A percentile compares a stretch with the other conserved stretches of the same genome.
phyloP scores from a whole-genome alignment of 2,888 invertebrate genomes.

The Euspilapteryx auroguttella region DNA sequence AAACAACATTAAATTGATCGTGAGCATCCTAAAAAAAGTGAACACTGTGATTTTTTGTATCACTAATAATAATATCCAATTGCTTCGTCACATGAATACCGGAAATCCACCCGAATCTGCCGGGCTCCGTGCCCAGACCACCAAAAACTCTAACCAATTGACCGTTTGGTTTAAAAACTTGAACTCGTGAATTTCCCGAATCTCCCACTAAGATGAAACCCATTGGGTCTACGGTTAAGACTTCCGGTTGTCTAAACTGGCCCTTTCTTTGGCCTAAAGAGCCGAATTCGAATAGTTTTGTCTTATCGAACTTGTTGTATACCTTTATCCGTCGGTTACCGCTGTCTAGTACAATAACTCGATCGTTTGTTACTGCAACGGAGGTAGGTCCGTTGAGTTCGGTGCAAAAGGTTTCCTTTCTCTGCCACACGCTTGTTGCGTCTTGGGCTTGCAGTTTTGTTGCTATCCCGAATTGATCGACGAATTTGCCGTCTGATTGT shows the following conservation, averaged over 20 bases:
- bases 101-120: slow-evolving; percentile 70
- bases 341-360: slow-evolving; percentile 66
- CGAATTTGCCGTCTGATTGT: slow-evolving; percentile 61
- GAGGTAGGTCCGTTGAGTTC: slow-evolving; percentile 73
- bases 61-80: slow-evolving; percentile 64
- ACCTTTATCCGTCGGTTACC: slow-evolving; percentile 71
- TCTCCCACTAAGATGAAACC: slow-evolving; percentile 80
- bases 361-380: slow-evolving; percentile 62
- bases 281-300: slow-evolving; percentile 65
- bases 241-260: slow-evolving; percentile 74
- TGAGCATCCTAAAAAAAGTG: slow-evolving; percentile 36
- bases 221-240: slow-evolving; percentile 69
- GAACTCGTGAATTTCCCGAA: slow-evolving; percentile 75
- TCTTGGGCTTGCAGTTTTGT: slow-evolving; percentile 21
- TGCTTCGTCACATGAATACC: slow-evolving; percentile 65
- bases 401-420: slow-evolving; percentile 31
- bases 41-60: slow-evolving; percentile 57
- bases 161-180: slow-evolving; percentile 74
- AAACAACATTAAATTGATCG: no score
- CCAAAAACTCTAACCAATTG: slow-evolving; percentile 69
- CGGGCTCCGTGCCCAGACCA: slow-evolving; percentile 35
- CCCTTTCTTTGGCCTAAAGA: slow-evolving; percentile 67
- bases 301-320: slow-evolving; percentile 52
- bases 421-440: slow-evolving; percentile 30
- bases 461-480: slow-evolving; percentile 63